Evolutionary conservation across 2,797 vertebrate species (phyloP), one percentile per base, ranked within the genome.

Genomic region (Amblyraja radiata): DNA sequence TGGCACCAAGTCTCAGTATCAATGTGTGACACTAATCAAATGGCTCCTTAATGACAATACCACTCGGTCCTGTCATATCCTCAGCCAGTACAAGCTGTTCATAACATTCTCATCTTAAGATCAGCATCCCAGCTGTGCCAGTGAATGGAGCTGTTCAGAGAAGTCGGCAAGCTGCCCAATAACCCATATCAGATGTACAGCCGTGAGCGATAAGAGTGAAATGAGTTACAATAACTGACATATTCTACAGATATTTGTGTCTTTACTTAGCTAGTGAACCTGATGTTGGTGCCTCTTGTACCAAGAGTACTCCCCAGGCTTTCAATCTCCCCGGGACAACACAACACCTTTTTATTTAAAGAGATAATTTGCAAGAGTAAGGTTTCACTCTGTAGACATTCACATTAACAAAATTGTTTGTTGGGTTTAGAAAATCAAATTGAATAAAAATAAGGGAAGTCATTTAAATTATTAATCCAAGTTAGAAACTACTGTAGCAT

Each of bases 121-220:
- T 65, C 28, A 65, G 84, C 61, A 63, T 36, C 13, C 61, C 84
- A 88, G 84, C 84, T 88, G 84, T 23, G 63, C 13, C 6, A 36
- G n/a, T 88, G 61, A 88, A 88, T 68, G 63, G 84, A 36, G 84
- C 61, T 36, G 61, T 88, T 68, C 61, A 88, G 28, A 68, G n/a
- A 88, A 88, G n/a, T 63, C 63, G 16, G 84, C 61, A 88, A 32
- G 16, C 61, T 88, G 84, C 61, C 84, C 61, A 88, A 63, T 65
- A 68, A 88, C n/a, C 61, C 84, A 36, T 18, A 88, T 9, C 63
- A 36, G n/a, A 88, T 16, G n/a, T 58, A 46, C 63, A 88, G 84
- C 84, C 63, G 84, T 65, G 11, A 32, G 84, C 10, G 7, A 88
- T 18, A n/a, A n/a, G 63, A 88, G 14, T 32, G 14, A 21, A 65